phyloP scores from a whole-genome alignment of 1,140 invertebrate genomes.

The Rhynchophorus ferrugineus region DNA sequence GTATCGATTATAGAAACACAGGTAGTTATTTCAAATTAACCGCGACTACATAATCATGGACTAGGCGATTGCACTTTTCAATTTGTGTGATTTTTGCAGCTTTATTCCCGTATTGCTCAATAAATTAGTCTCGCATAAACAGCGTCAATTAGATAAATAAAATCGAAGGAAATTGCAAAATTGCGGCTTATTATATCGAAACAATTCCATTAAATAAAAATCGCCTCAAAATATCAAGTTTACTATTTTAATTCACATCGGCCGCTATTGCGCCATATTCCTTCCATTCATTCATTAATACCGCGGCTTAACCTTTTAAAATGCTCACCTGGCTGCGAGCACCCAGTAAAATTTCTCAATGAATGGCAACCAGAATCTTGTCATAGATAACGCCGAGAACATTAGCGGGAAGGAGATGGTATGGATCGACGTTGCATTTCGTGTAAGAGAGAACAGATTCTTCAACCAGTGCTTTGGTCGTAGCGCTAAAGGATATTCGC shows the following conservation, averaged over 20 bases:
- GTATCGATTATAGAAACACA: too few relatives aligned
- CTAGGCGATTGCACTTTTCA: too few relatives aligned
- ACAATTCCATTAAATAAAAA: neutral
- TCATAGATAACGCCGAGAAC: too few relatives aligned
- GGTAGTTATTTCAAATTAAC: too few relatives aligned
- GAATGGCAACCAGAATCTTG: slow-evolving; percentile 1
- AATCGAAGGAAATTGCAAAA: neutral
- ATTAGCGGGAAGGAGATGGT: too few relatives aligned
- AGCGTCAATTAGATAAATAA: neutral
- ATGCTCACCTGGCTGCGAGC: neutral
- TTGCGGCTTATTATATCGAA: neutral
- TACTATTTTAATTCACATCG: slow-evolving; percentile 7
- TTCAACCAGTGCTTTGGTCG: too few relatives aligned
- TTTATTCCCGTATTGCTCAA: neutral
- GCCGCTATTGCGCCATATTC: neutral
- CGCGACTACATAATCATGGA: too few relatives aligned
- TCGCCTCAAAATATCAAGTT: slow-evolving; percentile 4
- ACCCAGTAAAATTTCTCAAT: neutral
- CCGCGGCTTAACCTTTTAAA: slow-evolving; percentile 3
- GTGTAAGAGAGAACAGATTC: too few relatives aligned
- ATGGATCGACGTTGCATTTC: too few relatives aligned
- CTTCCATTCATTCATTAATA: slow-evolving; percentile 1
- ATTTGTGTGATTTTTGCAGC: neutral
- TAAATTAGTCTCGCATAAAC: neutral
- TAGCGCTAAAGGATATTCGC: too few relatives aligned